A percentile compares a stretch with the other conserved stretches of the same genome.
These are phyloP conservation scores for Paracentrotus lividus DNA, from an alignment of 53 echinoderm and acorn worm genomes.

Conservation along the genomic window DNA sequence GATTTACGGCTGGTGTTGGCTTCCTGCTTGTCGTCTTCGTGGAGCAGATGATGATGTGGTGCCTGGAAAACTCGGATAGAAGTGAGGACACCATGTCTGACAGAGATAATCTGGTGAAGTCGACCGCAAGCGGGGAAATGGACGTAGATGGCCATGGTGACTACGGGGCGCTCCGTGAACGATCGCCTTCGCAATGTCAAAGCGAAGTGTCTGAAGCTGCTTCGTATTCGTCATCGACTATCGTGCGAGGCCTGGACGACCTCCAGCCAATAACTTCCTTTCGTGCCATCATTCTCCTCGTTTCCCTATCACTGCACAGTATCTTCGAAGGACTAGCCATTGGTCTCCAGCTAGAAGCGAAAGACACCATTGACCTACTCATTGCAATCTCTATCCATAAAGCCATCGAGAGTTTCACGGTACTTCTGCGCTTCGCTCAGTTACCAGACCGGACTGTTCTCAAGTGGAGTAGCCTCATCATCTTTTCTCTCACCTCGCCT, in stretches of 20 bases:
- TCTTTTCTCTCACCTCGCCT: conserved; percentile 88
- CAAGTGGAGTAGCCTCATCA: conserved; percentile 75
- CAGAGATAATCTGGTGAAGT: not conserved
- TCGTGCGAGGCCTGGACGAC: conserved; percentile 30
- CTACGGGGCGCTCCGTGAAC: conserved; percentile 5
- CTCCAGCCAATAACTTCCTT: conserved; percentile 61
- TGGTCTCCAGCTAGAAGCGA: conserved; percentile 79
- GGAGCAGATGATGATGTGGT: conserved; percentile 79
- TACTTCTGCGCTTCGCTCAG: conserved; percentile 88
- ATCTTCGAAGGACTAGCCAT: conserved; percentile 94
- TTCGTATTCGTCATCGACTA: not conserved
- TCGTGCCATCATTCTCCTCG: conserved; percentile 81
- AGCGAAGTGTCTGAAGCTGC: conserved; percentile 4
- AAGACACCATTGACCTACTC: conserved; percentile 84
- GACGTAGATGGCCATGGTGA: not conserved
- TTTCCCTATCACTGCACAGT: conserved; percentile 90
- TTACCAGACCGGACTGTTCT: conserved; percentile 60
- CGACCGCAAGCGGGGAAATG: not conserved
- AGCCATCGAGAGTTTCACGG: conserved; percentile 91
- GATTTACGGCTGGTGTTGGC: conserved; percentile 78
- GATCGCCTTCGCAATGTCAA: not conserved
- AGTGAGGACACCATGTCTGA: not conserved
- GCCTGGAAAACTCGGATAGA: not conserved
- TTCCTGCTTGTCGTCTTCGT: conserved; percentile 89
- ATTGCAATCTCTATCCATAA: conserved; percentile 93